Evolutionary conservation across 2,797 vertebrate genomes (phyloP), one percentile per base, ranked within the genome.

Genomic region (Hoplostethus atlanticus): DNA sequence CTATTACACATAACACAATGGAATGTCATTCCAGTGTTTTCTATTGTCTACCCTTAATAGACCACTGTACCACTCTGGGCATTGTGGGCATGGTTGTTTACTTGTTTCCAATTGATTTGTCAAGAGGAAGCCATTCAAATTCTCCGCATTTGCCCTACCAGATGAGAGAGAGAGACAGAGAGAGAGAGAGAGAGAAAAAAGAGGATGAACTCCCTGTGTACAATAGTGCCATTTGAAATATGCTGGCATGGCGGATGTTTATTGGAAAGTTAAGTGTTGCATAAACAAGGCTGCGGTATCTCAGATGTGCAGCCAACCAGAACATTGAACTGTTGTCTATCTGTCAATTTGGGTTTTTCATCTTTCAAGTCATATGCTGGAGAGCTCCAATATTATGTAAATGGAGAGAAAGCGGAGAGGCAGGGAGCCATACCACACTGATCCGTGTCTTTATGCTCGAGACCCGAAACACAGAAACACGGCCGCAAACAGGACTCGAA

Each of bases 41-140:
- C 70, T 42, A 54, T 76, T 81, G 68, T 88, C 42, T 59, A 30
- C 17, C 54, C 54, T 68, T 60, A 76, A 86, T 36, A 71, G 68
- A 73, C 69, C 17, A 17, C 66, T 59, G 58, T 57, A 58, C 58
- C 67, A 52, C 58, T 64, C 47, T 71, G 70, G 83, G 66, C 83
- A 73, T 16, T 57, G 53, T 66, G 70, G 66, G 13, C 56, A 51
- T 57, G 72, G 82, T 76, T 80, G 77, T 87, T 87, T 76, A 64
- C 80, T 89, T 66, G 72, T 80, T 87, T 88, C 71, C 76, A 77
- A 86, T 74, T 86, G 79, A 87, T 82, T 89, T 81, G 73, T 79
- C 64, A 65, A 80, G 73, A 87, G 86, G 74, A 82, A 86, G 76
- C 70, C 73, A 64, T 73, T 81, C 56, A 66, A 64, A 68, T 73